Base-by-base conservation (phyloP, 1,140 invertebrate species). In the Caenorhabditis inopinata region DNA sequence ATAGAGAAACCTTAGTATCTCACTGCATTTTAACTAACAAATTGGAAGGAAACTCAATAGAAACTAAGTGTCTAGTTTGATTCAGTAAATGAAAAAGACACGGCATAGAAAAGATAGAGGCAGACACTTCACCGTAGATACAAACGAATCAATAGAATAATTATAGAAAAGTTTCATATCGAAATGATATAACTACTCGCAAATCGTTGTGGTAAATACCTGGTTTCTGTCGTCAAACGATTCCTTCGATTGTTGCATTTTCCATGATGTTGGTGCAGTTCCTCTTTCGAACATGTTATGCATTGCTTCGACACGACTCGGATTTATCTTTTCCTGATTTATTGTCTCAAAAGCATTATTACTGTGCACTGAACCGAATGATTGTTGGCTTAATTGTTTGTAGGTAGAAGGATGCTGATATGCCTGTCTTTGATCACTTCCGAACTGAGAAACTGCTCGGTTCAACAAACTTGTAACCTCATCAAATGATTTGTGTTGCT, bases 311-410 rank as follows among this genome's bases (percentile, higher is more conserved):
- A 87, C 86, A 32, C 83, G 80, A 74, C 78, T 83, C 18, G 88
- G 83, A 74, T 83, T 85, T n/a, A 89, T 68, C 47, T 84, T 81
- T 76, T 87, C 86, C 25, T 85, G 80, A 68, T 87, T 87, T 29
- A 87, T 87, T 7, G 86, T 87, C 42, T 87, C 85, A 51, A 87
- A 87, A 29, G 87, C 82, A 42, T 81, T 85, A 16, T 48, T 49
- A 35, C 32, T 38, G 32, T 68, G 58, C 0, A 68, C 58, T 1
- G 58, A 68, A 4, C 58, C 58, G 2, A 68, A 68, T 11, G 58
- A 68, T 38, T 68, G 58, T 38, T 68, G 58, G 27, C 58, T 68
- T 32, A 68, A 42, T 38, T 68, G 58, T 21, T 68, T 68, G 25
- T 68, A 68, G 5, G 51, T 35, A 25, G 79, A 42, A n/a, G 42